Evolutionary conservation across 2,888 invertebrate species (phyloP).

Genomic region (Calameuta filiformis): DNA sequence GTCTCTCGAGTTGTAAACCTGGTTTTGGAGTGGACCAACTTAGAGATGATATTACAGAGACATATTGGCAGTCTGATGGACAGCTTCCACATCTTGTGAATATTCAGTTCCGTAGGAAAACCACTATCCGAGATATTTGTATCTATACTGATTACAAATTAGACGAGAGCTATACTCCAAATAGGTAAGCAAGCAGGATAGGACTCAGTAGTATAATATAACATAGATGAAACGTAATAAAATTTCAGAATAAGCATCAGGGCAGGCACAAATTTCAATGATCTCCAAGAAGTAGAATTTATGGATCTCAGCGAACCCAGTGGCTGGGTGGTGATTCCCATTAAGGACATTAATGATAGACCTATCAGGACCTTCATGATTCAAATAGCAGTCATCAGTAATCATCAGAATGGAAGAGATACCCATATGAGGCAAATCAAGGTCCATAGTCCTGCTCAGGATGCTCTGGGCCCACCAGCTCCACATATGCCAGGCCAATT

Average conservation of each 20-base stretch:
- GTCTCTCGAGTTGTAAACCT: slow-evolving; percentile 97
- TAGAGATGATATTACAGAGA: slow-evolving; percentile 94
- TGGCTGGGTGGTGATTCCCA: slow-evolving; percentile 95
- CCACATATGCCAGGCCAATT: slow-evolving; percentile 80
- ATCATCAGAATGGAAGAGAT: slow-evolving; percentile 99
- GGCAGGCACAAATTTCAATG: slow-evolving; percentile 96
- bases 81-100: slow-evolving; percentile 98
- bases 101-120: slow-evolving; percentile 95
- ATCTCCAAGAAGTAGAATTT: slow-evolving; percentile 94
- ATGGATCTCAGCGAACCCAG: slow-evolving; percentile 93
- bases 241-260: slow-evolving; percentile 82
- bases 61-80: slow-evolving; percentile 99
- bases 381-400: slow-evolving; percentile 95
- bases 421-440: slow-evolving; percentile 98
- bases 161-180: slow-evolving; percentile 99
- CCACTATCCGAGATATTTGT: slow-evolving; percentile 93
- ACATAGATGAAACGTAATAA: slow-evolving; percentile 45
- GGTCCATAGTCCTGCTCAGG: slow-evolving; percentile 86
- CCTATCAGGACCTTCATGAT: slow-evolving; percentile 96
- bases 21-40: slow-evolving; percentile 98
- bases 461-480: slow-evolving; percentile 74
- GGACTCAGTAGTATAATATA: not conserved
- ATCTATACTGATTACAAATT: slow-evolving; percentile 98
- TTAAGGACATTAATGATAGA: slow-evolving; percentile 87
- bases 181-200: slow-evolving; percentile 67